These are phyloP conservation scores for Hippoglossus stenolepis DNA, from an alignment of 2,113 vertebrate genomes.

Conservation along the genomic window DNA sequence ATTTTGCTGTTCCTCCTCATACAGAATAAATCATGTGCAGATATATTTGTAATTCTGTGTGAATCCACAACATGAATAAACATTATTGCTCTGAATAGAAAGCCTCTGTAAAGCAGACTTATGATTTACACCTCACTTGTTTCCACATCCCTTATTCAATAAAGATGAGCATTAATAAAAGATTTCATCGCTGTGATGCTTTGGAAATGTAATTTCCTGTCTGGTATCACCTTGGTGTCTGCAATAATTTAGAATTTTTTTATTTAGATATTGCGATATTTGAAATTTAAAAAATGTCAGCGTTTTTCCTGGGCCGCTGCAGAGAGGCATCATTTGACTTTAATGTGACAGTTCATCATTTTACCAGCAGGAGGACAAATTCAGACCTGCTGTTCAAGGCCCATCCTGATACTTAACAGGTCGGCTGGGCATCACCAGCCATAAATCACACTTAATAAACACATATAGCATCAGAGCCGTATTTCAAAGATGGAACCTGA, in stretches of 20 bases:
- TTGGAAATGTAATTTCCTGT: neutral
- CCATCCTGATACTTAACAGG: neutral
- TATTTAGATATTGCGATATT: neutral
- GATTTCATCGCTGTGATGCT: neutral
- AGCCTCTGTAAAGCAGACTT: neutral
- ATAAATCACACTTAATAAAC: neutral
- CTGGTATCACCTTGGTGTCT: neutral
- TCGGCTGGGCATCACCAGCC: neutral
- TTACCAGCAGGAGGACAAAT: neutral
- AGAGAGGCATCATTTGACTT: neutral
- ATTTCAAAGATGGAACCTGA: neutral
- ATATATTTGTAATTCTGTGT: neutral
- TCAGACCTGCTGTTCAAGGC: too few relatives aligned
- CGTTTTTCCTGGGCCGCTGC: neutral
- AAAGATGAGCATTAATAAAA: conserved; percentile 6
- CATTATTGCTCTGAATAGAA: neutral
- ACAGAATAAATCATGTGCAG: neutral
- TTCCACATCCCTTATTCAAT: neutral
- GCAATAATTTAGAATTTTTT: neutral
- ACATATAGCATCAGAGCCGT: neutral
- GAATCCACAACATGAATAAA: neutral
- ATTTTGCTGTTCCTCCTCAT: neutral
- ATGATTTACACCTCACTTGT: neutral
- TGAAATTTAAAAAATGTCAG: neutral
- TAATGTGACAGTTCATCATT: neutral